Evolutionary conservation across 1,140 invertebrate species (phyloP).

Genomic region (Drosophila lini): DNA sequence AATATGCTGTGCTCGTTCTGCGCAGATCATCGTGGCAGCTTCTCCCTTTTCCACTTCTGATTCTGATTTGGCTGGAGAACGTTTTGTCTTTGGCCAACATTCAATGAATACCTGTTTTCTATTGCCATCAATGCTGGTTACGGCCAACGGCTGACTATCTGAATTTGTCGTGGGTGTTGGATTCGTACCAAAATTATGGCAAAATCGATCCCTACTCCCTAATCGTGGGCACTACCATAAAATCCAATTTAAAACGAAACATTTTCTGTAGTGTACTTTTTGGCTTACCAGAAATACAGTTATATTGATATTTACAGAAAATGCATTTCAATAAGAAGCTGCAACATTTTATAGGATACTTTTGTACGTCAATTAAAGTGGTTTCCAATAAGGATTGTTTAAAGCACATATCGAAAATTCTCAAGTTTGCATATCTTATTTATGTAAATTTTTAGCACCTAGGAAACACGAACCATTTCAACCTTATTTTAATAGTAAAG

Average conservation of each 20-base stretch:
- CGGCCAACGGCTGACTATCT: neutral
- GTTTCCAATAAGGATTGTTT: neutral
- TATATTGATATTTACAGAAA: neutral
- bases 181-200: constrained; percentile 15
- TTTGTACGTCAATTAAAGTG: too few relatives aligned
- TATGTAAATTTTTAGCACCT: neutral
- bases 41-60: neutral
- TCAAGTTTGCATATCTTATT: neutral
- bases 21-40: constrained; percentile 25
- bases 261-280: constrained; percentile 19
- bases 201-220: constrained; percentile 1
- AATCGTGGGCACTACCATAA: neutral
- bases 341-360: too few relatives aligned
- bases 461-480: neutral
- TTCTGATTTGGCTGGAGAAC: constrained; percentile 57
- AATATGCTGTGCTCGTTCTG: constrained; percentile 51
- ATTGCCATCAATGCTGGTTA: constrained; percentile 45
- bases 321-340: too few relatives aligned
- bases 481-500: neutral
- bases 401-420: too few relatives aligned
- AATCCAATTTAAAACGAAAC: neutral
- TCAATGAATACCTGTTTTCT: constrained; percentile 56
- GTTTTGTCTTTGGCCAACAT: constrained; percentile 67
- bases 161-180: constrained; percentile 20
- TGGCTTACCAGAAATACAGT: neutral